These are phyloP conservation scores for Rhodeus uyekii DNA, from an alignment of 2,797 vertebrate genomes.

Conservation along the genomic window DNA sequence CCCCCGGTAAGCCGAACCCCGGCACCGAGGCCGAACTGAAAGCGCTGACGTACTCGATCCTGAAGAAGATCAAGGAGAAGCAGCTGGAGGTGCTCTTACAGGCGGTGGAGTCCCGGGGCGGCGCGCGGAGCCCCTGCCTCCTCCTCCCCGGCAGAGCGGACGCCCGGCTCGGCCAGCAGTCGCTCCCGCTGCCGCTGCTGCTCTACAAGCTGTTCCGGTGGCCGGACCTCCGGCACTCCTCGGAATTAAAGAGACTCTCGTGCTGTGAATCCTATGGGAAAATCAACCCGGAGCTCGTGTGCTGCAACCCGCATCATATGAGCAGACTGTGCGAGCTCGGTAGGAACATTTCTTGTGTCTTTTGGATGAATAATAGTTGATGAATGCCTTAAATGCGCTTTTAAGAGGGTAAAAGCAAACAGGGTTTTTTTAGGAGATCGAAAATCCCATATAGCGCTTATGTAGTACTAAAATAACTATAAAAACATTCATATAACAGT, in stretches of 20 bases:
- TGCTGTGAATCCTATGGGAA: conserved; percentile 96
- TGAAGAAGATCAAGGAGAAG: conserved; percentile 93
- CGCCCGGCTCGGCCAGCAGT: conserved; percentile 86
- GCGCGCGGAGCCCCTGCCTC: conserved; percentile 88
- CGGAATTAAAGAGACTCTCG: conserved; percentile 92
- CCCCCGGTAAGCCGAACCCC: conserved; percentile 80
- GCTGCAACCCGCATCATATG: conserved; percentile 98
- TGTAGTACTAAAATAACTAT: background rate
- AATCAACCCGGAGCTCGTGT: conserved; percentile 89
- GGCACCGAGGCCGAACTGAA: conserved; percentile 93
- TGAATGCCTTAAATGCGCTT: background rate
- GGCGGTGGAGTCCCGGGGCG: conserved; percentile 94
- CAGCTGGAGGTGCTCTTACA: conserved; percentile 92
- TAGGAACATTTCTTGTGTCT: conserved; percentile 62
- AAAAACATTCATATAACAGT: background rate
- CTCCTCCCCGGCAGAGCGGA: conserved; percentile 89
- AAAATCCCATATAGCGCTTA: background rate
- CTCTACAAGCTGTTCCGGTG: conserved; percentile 97
- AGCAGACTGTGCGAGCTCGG: conserved; percentile 96
- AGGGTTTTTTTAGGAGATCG: background rate
- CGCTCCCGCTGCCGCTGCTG: conserved; percentile 90
- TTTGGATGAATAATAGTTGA: background rate
- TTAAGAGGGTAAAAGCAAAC: background rate
- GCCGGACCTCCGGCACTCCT: conserved; percentile 94
- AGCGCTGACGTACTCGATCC: conserved; percentile 89